Percentiles rank a stretch among this genome's conserved stretches.
These are phyloP conservation scores for Chunga burmeisteri DNA, from an alignment of 2,113 vertebrate genomes.

Conservation along the genomic window DNA sequence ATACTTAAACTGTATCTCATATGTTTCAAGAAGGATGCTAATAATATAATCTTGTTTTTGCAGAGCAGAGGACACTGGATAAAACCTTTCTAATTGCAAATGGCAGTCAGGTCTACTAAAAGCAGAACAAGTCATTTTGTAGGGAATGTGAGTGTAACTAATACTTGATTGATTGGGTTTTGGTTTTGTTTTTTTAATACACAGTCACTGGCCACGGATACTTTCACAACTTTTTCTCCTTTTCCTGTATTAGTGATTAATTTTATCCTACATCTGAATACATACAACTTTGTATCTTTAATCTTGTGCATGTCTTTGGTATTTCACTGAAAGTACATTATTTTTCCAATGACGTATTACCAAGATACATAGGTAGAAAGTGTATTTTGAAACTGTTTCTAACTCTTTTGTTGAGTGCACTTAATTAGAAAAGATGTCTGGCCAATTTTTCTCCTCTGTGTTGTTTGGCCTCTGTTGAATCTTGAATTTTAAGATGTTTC, in stretches of 20 bases:
- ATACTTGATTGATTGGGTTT: neutral
- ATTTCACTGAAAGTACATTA: neutral
- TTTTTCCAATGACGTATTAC: constrained; percentile 29
- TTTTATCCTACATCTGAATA: neutral
- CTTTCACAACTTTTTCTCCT: neutral
- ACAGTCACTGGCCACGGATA: neutral
- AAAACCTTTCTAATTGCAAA: constrained; percentile 38
- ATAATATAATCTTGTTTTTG: neutral
- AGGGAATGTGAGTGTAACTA: constrained; percentile 43
- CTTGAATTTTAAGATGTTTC: neutral
- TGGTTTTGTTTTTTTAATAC: neutral
- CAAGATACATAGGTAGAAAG: constrained; percentile 23
- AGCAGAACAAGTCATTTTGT: neutral
- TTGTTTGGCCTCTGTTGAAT: neutral
- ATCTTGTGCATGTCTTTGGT: constrained; percentile 11
- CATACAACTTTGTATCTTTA: neutral
- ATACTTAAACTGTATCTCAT: neutral
- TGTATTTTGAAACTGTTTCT: constrained; percentile 31
- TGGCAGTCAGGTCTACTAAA: constrained; percentile 18
- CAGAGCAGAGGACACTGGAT: neutral
- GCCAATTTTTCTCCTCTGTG: neutral
- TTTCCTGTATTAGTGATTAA: neutral
- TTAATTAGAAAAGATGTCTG: neutral
- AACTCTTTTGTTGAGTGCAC: constrained; percentile 13
- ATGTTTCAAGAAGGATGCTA: neutral